Percentiles rank a stretch among this genome's conserved stretches.
These are phyloP conservation scores for Brachionus angularis DNA, from an alignment of 1,140 invertebrate species.

Conservation along the genomic window DNA sequence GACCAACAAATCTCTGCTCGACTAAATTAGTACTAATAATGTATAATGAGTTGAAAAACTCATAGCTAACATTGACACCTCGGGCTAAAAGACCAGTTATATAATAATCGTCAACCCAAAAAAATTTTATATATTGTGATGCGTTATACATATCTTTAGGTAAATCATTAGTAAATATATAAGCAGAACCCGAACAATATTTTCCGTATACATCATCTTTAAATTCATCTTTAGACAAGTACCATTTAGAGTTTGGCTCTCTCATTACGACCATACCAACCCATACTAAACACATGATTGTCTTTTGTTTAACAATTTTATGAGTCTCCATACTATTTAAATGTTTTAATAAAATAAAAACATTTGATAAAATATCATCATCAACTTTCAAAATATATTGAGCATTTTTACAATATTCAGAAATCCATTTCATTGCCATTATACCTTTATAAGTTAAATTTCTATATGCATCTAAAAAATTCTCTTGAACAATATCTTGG, in stretches of 20 bases:
- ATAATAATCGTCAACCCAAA: conserved; percentile 63
- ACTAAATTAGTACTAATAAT: conserved; percentile 24
- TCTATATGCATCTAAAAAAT: conserved; percentile 72
- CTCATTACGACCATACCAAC: conserved; percentile 51
- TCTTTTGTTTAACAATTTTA: conserved; percentile 22
- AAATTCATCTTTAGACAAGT: conserved; percentile 54
- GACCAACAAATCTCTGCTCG: conserved; percentile 1
- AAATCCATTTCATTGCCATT: conserved; percentile 75
- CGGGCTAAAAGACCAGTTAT: conserved; percentile 59
- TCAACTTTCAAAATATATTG: conserved; percentile 78
- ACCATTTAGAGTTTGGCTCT: conserved; percentile 59
- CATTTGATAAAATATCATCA: conserved; percentile 47
- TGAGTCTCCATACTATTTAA: background rate
- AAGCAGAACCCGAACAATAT: conserved; percentile 58
- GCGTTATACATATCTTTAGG: conserved; percentile 46
- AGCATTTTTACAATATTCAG: conserved; percentile 63
- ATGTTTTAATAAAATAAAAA: conserved; percentile 42
- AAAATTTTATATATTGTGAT: conserved; percentile 52
- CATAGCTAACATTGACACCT: conserved; percentile 46
- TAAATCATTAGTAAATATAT: conserved; percentile 33
- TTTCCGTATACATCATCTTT: conserved; percentile 53
- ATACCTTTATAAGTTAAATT: conserved; percentile 82
- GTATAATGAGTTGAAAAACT: conserved; percentile 27
- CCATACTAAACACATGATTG: conserved; percentile 54
- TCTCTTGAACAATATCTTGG: conserved; percentile 47